These are phyloP conservation scores for Apodemus speciosus DNA, from an alignment of 2,113 vertebrate species.

Conservation along the genomic window DNA sequence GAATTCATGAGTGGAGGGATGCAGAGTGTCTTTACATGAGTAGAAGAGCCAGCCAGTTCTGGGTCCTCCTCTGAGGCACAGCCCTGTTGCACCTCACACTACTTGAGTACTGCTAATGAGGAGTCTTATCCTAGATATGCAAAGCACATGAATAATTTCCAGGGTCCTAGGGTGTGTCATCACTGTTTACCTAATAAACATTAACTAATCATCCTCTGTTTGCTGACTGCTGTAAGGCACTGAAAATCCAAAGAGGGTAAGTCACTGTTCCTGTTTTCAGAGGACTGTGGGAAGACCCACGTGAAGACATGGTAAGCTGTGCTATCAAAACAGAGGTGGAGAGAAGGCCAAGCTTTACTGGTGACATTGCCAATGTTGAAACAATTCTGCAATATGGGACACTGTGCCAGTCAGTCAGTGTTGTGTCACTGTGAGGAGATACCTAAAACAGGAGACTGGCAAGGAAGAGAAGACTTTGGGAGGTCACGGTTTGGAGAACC, in stretches of 20 bases:
- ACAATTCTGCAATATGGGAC: neutral
- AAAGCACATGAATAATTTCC: conserved; percentile 1
- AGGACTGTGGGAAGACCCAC: neutral
- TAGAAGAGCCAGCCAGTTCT: neutral
- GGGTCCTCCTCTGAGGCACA: neutral
- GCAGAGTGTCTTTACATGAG: neutral
- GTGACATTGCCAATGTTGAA: neutral
- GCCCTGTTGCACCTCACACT: neutral
- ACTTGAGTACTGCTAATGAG: neutral
- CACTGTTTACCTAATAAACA: conserved; percentile 2
- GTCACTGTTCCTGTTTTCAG: neutral
- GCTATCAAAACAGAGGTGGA: neutral
- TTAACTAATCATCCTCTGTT: conserved; percentile 7
- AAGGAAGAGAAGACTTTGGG: neutral
- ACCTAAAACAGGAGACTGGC: neutral
- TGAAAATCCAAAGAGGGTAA: conserved; percentile 32
- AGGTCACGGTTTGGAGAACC: neutral
- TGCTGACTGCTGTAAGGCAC: neutral
- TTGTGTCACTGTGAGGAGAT: neutral
- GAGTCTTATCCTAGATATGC: neutral
- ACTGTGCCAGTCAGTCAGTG: neutral
- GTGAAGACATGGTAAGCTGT: neutral
- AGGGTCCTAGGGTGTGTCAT: neutral
- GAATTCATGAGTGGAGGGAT: too few relatives aligned
- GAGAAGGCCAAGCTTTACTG: neutral